A percentile compares a stretch with the other conserved stretches of the same genome.
These are phyloP conservation scores for Orientallactaga bullata DNA, from an alignment of 2,113 vertebrate species.

Conservation along the genomic window DNA sequence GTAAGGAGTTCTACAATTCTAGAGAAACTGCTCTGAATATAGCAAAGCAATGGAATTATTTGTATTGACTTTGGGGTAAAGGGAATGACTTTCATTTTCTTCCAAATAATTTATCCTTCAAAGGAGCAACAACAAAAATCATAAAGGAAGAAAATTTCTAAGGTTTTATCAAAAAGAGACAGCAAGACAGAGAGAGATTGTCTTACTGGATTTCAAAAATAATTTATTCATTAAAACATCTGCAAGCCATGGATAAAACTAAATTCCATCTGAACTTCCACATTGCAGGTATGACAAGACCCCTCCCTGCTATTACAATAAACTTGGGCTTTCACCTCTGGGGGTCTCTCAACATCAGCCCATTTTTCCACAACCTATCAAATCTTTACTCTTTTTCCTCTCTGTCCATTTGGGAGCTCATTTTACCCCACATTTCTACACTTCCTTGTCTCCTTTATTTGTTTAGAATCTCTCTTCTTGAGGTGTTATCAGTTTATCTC, in stretches of 20 bases:
- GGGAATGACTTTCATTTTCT: constrained; percentile 20
- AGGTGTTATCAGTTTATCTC: too few relatives aligned
- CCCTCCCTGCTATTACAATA: too few relatives aligned
- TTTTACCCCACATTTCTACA: too few relatives aligned
- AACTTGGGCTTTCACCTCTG: background rate
- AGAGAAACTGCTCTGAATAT: background rate
- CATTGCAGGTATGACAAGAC: background rate
- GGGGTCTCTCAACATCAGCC: background rate
- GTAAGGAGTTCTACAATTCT: background rate
- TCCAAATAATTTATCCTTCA: constrained; percentile 13
- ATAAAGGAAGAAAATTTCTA: background rate
- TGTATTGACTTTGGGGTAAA: background rate
- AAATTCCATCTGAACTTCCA: background rate
- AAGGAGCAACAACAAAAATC: background rate
- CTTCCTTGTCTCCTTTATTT: too few relatives aligned
- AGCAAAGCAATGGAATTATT: background rate
- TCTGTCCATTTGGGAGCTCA: background rate
- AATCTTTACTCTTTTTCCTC: background rate
- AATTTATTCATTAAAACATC: background rate
- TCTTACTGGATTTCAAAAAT: background rate
- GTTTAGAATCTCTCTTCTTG: too few relatives aligned
- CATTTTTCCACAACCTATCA: background rate
- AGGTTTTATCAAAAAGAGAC: background rate
- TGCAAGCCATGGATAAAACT: background rate
- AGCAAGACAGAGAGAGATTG: background rate